Percentiles rank a stretch among this genome's conserved stretches.
Conservation (phyloP, 2,888 invertebrate genomes). For the Bellardia pandia region DNA sequence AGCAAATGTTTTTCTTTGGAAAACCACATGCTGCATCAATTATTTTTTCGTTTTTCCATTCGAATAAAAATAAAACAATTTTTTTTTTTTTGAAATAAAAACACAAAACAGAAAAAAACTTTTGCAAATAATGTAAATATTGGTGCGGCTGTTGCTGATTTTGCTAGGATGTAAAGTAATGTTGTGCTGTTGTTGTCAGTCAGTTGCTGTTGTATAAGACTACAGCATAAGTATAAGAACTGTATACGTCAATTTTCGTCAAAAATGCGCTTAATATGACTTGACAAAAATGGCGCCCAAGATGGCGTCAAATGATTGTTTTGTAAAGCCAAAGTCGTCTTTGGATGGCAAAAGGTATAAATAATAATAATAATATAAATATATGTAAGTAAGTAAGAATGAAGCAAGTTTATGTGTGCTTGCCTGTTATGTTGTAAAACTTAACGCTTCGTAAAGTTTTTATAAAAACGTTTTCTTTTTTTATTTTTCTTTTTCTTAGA, state of each 20-base stretch:
- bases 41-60: conserved; percentile 54
- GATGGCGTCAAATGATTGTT: conserved; percentile 77
- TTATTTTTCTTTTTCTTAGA: conserved; percentile 29
- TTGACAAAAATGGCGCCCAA: conserved; percentile 82
- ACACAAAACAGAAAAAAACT: conserved; percentile 41
- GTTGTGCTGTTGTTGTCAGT: conserved; percentile 10
- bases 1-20: conserved; percentile 63
- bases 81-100: neutral
- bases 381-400: neutral
- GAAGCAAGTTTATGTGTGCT: neutral
- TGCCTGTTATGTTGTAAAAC: conserved; percentile 48
- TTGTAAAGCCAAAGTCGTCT: conserved; percentile 50
- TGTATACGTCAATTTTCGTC: conserved; percentile 79
- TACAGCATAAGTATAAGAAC: conserved; percentile 36
- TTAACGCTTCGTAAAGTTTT: conserved; percentile 72
- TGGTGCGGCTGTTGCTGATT: conserved; percentile 51
- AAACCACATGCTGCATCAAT: conserved; percentile 74
- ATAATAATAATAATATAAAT: conserved; percentile 55
- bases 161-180: neutral
- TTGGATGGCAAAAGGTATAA: conserved; percentile 63
- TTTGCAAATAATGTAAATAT: conserved; percentile 65
- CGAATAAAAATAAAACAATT: conserved; percentile 9
- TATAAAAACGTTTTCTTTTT: conserved; percentile 53
- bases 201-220: conserved; percentile 14
- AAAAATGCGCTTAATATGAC: conserved; percentile 80